A percentile compares a stretch with the other conserved stretches of the same genome.
phyloP scores from a whole-genome alignment of 1,140 invertebrate species.

The Gryllus bimaculatus region DNA sequence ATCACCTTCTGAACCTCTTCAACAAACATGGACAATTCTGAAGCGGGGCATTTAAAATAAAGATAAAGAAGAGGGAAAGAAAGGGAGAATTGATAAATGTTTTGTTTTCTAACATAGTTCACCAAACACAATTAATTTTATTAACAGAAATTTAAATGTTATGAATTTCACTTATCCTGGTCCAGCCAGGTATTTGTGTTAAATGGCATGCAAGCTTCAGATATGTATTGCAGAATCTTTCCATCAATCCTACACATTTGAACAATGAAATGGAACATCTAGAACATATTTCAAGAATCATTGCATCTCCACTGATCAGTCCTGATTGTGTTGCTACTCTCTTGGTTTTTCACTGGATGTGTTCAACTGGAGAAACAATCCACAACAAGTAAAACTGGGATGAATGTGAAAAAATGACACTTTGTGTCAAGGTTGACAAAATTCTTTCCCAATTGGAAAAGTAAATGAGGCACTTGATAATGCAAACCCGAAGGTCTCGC shows the following conservation, averaged over 20 bases:
- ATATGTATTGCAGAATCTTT: constrained; percentile 13
- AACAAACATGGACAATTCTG: too few species aligned
- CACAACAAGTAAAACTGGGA: constrained; percentile 10
- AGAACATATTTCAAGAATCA: not conserved
- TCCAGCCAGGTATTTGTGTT: not conserved
- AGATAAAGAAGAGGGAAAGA: too few species aligned
- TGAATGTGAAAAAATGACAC: constrained; percentile 10
- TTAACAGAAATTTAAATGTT: not conserved
- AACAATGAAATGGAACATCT: not conserved
- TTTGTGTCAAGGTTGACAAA: constrained; percentile 9
- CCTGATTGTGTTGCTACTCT: not conserved
- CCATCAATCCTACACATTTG: not conserved
- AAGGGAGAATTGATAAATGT: too few species aligned
- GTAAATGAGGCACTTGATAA: constrained; percentile 20
- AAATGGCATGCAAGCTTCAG: not conserved
- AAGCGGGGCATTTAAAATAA: too few species aligned
- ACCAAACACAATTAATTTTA: not conserved
- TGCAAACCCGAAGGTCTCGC: constrained; percentile 8
- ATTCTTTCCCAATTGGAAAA: constrained; percentile 11
- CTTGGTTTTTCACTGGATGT: constrained; percentile 10
- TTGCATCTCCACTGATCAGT: not conserved
- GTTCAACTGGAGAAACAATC: constrained; percentile 7
- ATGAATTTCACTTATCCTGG: not conserved
- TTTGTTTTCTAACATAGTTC: not conserved
- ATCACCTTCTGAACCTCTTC: too few species aligned